These are phyloP conservation scores for Odocoileus virginianus DNA, from an alignment of 2,113 vertebrate species.

Conservation along the genomic window DNA sequence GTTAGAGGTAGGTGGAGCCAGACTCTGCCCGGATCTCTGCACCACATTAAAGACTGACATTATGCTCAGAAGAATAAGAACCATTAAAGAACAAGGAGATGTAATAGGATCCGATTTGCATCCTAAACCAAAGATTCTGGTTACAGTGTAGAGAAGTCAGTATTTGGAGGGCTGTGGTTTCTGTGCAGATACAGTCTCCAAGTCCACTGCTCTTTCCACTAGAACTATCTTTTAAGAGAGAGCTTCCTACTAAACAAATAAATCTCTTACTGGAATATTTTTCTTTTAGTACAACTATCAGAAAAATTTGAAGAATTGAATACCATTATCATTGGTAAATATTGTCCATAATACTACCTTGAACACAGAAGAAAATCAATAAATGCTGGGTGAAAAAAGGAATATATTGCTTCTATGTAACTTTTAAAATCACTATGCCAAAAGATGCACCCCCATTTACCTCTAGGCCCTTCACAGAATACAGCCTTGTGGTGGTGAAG, in stretches of 20 bases:
- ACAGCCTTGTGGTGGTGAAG: not conserved
- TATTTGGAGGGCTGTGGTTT: not conserved
- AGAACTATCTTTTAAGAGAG: not conserved
- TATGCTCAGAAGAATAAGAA: not conserved
- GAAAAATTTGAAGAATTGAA: not conserved
- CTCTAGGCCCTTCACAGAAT: not conserved
- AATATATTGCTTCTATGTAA: not conserved
- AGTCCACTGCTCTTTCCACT: not conserved
- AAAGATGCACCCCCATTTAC: not conserved
- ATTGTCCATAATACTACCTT: not conserved
- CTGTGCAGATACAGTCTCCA: not conserved
- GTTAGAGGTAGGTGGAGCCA: not conserved
- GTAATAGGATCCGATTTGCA: not conserved
- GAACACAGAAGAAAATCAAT: not conserved
- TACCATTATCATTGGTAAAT: not conserved
- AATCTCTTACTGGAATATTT: not conserved
- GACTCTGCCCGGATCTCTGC: not conserved
- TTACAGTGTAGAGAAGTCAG: not conserved
- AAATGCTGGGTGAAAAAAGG: not conserved
- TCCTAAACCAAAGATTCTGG: not conserved
- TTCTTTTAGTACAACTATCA: not conserved
- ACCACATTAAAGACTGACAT: not conserved
- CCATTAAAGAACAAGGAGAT: not conserved
- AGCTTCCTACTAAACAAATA: not conserved
- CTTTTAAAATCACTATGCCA: not conserved